Evolutionary conservation across 2,797 vertebrate genomes (phyloP).

Genomic region (Coregonus ussuriensis): DNA sequence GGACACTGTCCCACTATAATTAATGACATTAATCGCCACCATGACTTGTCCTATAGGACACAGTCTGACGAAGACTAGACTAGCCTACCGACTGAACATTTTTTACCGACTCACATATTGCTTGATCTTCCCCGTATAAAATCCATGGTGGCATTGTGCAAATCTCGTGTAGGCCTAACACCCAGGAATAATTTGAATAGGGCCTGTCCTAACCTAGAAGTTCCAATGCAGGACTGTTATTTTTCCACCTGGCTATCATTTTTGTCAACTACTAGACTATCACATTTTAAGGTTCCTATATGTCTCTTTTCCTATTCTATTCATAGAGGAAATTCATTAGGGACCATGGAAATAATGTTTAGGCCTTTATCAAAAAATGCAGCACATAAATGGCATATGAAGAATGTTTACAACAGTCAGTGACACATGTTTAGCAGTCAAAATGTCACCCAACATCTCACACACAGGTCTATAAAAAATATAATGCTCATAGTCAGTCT

Average conservation of each 20-base stretch:
- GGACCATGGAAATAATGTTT: neutral
- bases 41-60: constrained; percentile 45
- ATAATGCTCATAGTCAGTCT: neutral
- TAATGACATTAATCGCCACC: constrained; percentile 63
- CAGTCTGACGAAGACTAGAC: constrained; percentile 42
- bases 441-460: neutral
- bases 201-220: neutral
- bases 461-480: neutral
- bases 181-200: too few species aligned
- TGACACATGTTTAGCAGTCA: neutral
- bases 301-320: neutral
- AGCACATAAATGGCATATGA: neutral
- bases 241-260: neutral
- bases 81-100: neutral
- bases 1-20: constrained; percentile 63
- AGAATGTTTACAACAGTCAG: neutral
- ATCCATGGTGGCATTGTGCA: too few species aligned
- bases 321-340: neutral
- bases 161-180: too few species aligned
- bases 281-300: neutral
- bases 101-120: constrained; percentile 24
- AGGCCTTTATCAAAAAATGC: neutral
- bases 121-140: neutral
- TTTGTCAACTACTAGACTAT: neutral
- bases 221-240: neutral